Percentiles rank a stretch among this genome's conserved stretches.
Evolutionary conservation across 30 jellyfish, hydroid and myxozoan species (phyloP).

Genomic region (Aurelia aurita): DNA sequence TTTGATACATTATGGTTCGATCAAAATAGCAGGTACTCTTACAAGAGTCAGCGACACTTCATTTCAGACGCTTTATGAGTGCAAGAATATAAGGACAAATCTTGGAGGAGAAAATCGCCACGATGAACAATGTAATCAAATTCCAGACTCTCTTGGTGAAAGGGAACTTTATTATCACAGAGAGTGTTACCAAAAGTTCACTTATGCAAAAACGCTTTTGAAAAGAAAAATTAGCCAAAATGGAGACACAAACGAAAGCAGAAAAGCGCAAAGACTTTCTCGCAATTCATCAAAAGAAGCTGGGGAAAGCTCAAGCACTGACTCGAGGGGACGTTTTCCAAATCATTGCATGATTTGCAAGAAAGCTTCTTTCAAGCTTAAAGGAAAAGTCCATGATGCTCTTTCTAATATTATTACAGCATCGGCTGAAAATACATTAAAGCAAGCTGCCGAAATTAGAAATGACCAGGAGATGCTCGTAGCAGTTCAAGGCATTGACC

Average conservation of each 20-base stretch:
- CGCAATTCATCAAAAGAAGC: background rate
- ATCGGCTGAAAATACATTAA: constrained; percentile 44
- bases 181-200: constrained; percentile 53
- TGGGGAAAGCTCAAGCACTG: constrained; percentile 20
- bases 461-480: constrained; percentile 50
- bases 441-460: constrained; percentile 46
- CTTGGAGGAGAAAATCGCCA: constrained; percentile 61
- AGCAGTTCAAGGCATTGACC: constrained; percentile 36
- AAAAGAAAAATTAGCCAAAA: constrained; percentile 21
- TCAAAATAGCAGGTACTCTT: constrained; percentile 22
- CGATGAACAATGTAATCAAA: constrained; percentile 47
- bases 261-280: constrained; percentile 16
- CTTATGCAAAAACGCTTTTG: constrained; percentile 38
- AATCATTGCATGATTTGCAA: constrained; percentile 49
- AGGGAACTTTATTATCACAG: constrained; percentile 27
- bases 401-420: constrained; percentile 33
- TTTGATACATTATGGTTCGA: constrained; percentile 32
- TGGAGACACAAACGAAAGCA: constrained; percentile 7
- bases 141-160: constrained; percentile 54
- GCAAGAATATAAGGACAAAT: constrained; percentile 49
- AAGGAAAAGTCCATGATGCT: background rate
- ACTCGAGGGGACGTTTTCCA: constrained; percentile 52
- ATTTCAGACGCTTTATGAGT: constrained; percentile 29
- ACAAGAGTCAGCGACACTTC: constrained; percentile 16
- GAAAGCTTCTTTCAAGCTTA: constrained; percentile 15